Conservation (phyloP, 1,140 invertebrate species). For the Dendroctonus valens region DNA sequence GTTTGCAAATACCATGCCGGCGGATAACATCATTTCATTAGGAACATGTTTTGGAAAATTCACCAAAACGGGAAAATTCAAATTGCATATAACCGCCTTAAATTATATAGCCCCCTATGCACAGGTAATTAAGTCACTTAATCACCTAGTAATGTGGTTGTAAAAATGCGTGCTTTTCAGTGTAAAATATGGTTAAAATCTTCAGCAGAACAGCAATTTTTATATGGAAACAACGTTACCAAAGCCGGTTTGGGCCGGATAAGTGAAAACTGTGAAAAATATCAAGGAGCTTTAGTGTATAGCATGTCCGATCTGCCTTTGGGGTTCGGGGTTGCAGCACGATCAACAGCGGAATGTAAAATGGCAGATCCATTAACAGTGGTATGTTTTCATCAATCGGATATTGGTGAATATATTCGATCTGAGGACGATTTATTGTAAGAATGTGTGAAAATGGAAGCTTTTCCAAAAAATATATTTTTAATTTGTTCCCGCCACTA, state of each 20-base stretch:
- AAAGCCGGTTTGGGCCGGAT: constrained; percentile 94
- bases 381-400: constrained; percentile 94
- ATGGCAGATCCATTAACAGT: constrained; percentile 87
- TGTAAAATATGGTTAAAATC: constrained; percentile 97
- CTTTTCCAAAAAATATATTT: not conserved
- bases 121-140: constrained; percentile 61
- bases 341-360: constrained; percentile 89
- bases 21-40: constrained; percentile 80
- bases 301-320: constrained; percentile 96
- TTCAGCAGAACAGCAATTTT: constrained; percentile 94
- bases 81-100: constrained; percentile 93
- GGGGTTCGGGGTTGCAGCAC: constrained; percentile 91
- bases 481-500: too few species aligned
- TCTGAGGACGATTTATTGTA: constrained; percentile 70
- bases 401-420: constrained; percentile 97
- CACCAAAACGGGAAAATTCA: constrained; percentile 94
- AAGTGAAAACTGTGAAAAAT: constrained; percentile 91
- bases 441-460: not conserved
- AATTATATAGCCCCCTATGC: constrained; percentile 98
- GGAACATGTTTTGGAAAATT: constrained; percentile 99
- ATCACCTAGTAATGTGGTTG: not conserved
- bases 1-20: constrained; percentile 70
- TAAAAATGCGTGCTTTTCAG: constrained; percentile 52
- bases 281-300: constrained; percentile 92
- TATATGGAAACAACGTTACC: constrained; percentile 95